These are phyloP conservation scores for Monopis laevigella DNA, from an alignment of 2,888 invertebrate species.

Conservation along the genomic window DNA sequence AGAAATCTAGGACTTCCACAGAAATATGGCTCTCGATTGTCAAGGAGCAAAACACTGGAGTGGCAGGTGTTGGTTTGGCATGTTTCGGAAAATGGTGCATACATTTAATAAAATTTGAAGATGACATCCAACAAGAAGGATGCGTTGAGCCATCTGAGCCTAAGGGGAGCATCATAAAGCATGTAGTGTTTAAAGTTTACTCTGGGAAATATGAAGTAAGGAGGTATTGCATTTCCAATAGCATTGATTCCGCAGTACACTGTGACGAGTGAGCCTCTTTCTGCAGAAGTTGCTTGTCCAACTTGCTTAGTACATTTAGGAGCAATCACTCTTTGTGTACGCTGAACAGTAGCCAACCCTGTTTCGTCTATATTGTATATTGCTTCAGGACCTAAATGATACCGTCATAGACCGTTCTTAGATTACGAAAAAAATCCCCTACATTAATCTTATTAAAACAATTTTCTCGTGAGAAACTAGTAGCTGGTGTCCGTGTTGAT, in stretches of 20 bases:
- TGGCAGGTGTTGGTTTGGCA: slow-evolving; percentile 19
- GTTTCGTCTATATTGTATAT: no score
- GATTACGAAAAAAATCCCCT: slow-evolving; percentile 20
- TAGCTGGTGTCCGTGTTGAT: no score
- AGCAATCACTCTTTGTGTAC: slow-evolving; percentile 22
- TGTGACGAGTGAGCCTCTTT: slow-evolving; percentile 20
- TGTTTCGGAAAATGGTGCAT: slow-evolving; percentile 21
- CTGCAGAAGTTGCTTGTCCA: slow-evolving; percentile 23
- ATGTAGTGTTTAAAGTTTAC: slow-evolving; percentile 20
- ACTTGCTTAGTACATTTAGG: slow-evolving; percentile 22
- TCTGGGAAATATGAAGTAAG: slow-evolving; percentile 19
- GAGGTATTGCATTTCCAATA: slow-evolving; percentile 18
- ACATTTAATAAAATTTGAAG: slow-evolving; percentile 18
- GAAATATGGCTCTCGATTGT: slow-evolving; percentile 21
- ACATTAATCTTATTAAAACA: slow-evolving; percentile 19
- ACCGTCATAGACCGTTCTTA: slow-evolving; percentile 19
- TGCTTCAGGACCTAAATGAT: slow-evolving; percentile 22
- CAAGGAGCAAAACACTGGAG: slow-evolving; percentile 21
- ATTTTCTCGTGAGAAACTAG: slow-evolving; percentile 19
- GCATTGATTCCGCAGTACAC: slow-evolving; percentile 19
- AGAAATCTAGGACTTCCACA: slow-evolving; percentile 20
- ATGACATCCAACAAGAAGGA: slow-evolving; percentile 23
- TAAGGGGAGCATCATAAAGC: slow-evolving; percentile 20
- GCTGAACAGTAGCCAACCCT: slow-evolving; percentile 20
- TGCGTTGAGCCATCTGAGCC: slow-evolving; percentile 22